Conservation (phyloP, 2,888 invertebrate species). For the Nephrotoma flavescens region DNA sequence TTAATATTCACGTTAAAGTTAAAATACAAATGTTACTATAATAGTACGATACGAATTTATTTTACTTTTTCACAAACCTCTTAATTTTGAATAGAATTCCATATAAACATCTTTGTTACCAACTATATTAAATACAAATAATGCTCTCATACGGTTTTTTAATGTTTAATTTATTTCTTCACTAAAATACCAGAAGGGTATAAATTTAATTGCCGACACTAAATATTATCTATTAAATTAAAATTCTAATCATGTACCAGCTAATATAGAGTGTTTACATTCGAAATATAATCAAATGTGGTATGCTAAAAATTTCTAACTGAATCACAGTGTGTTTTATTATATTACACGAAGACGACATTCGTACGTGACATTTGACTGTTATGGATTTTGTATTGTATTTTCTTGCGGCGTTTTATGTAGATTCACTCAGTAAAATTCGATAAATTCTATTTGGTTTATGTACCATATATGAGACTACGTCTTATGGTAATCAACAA, state of each 20-base stretch:
- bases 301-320: background rate
- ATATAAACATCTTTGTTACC: too few species aligned
- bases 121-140: too few species aligned
- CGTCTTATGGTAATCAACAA: background rate
- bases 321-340: background rate
- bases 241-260: background rate
- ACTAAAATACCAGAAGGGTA: too few species aligned
- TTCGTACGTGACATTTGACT: background rate
- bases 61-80: too few species aligned
- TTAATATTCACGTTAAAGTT: too few species aligned
- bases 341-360: background rate
- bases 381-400: background rate
- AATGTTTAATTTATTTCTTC: too few species aligned
- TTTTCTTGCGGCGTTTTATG: background rate
- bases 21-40: too few species aligned
- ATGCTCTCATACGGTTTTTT: too few species aligned
- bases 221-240: background rate
- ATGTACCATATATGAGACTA: background rate
- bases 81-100: too few species aligned
- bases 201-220: too few species aligned
- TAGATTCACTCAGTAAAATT: background rate
- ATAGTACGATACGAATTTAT: too few species aligned
- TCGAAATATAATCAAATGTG: background rate
- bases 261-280: background rate
- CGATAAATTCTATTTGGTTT: background rate